Evolutionary conservation across 2,888 invertebrate genomes (phyloP), one percentile per base, ranked within the genome.

Genomic region (Chloroclystis v-ata): DNA sequence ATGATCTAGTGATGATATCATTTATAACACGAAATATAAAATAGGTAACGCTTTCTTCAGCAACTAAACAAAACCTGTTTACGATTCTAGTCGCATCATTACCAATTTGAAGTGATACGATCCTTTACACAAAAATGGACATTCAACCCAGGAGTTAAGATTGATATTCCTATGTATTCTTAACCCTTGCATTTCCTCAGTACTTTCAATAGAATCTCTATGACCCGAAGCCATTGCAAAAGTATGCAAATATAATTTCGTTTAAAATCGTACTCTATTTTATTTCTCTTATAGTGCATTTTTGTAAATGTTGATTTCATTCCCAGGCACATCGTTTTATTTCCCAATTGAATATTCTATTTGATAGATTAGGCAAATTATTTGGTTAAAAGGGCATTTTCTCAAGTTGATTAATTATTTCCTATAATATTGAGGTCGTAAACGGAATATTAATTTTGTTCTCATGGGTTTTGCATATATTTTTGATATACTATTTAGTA

Each of bases 41-140:
- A 61, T 57, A 63, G 65, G 68, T 70, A 72, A 72, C 73, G 66
- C 65, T 63, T 65, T 68, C 75, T 75, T 70, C 77, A 79, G 71
- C 63, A 78, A 83, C 72, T 79, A 84, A 81, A 80, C 82, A 82
- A 82, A 84, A 82, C 82, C 75, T 76, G 85, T 78, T 86, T 84
- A 84, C 62, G 59, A 86, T 86, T 87, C 85, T 61, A 52, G 49
- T 76, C 79, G 79, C 81, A 72, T 81, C 80, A 79, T 81, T 79
- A 78, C 67, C 60, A 59, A 61, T 61, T 56, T 56, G 54, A 46
- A 20, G 20, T 5, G 20, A 4, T 20, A 20, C 20, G 20, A n/a
- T n/a, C n/a, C n/a, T n/a, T n/a, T n/a, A n/a, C n/a, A n/a, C n/a
- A n/a, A n/a, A n/a, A n/a, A n/a, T n/a, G n/a, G n/a, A n/a, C n/a